A percentile compares a stretch with the other conserved stretches of the same genome.
These are phyloP conservation scores for Caenorhabditis becei DNA, from an alignment of 2,888 invertebrate species.

Conservation along the genomic window DNA sequence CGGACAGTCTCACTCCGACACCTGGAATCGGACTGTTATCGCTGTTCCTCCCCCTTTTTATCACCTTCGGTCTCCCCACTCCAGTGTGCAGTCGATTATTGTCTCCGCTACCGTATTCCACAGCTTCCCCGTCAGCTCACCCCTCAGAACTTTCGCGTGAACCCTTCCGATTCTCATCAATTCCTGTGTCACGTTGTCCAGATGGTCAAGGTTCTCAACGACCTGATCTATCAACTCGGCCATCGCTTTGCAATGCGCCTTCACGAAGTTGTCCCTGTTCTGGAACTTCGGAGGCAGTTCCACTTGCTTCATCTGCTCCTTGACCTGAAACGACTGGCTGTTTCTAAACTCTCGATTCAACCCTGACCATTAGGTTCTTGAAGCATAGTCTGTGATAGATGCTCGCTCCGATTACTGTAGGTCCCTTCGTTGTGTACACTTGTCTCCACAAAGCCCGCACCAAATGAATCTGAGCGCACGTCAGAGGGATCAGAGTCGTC, in stretches of 20 bases:
- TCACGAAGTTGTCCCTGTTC: conserved; percentile 79
- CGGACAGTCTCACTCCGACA: conserved; percentile 77
- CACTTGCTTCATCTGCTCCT: conserved; percentile 77
- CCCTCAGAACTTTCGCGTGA: conserved; percentile 76
- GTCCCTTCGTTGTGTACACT: conserved; percentile 75
- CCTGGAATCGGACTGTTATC: conserved; percentile 43
- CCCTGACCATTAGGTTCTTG: conserved; percentile 77
- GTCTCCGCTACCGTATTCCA: conserved; percentile 81
- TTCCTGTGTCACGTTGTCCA: conserved; percentile 75
- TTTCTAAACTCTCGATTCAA: too few relatives aligned
- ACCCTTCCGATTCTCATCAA: conserved; percentile 76
- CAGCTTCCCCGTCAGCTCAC: conserved; percentile 78
- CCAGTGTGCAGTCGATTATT: conserved; percentile 81
- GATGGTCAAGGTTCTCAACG: conserved; percentile 79
- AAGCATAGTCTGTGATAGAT: conserved; percentile 81
- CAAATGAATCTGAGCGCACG: conserved; percentile 79
- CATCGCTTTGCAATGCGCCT: conserved; percentile 79
- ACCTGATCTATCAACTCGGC: conserved; percentile 79
- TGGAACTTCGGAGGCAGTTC: conserved; percentile 75
- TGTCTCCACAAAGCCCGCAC: conserved; percentile 74
- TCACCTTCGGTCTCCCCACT: conserved; percentile 81
- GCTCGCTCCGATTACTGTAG: conserved; percentile 80
- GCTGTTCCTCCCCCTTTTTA: neutral
- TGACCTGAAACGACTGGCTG: conserved; percentile 65
- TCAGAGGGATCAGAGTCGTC: conserved; percentile 80